Base-by-base conservation (phyloP, 2,113 vertebrate species). In the Pycnonotus jocosus region DNA sequence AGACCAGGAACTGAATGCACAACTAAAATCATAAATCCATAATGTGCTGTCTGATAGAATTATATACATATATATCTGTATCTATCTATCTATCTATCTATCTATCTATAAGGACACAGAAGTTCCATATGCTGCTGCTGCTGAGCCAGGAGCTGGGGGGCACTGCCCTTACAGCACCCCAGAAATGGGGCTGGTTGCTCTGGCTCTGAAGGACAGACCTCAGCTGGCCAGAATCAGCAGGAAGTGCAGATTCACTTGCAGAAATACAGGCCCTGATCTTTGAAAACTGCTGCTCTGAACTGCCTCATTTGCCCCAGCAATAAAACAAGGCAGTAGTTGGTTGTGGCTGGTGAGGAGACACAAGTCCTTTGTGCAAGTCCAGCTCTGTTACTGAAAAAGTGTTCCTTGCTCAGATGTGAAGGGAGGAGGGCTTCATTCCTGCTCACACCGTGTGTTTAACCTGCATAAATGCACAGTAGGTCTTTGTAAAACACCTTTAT, bases 361-460 rank as follows among this genome's bases (percentile, higher is more conserved):
- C 0, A 0, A 87, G 22, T 68, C 31, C 12, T 33, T 10, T 7
- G 2, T 1, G 6, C 23, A 78, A 65, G 30, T 31, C 11, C 28
- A 47, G 27, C n/a, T 85, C 27, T 78, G 20, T 48, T 42, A 65
- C 56, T 57, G n/a, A 19, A 51, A 70, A 88, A 66, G 17, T 16
- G 10, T 66, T 70, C 35, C 11, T 80, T 86, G 65, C 21, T 70
- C 45, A 73, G 76, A 48, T 54, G 33, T 23, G n/a, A 44, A 71
- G 33, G 12, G 27, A 71, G 15, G 5, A 62, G 5, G 17, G 15
- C 48, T 88, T 71, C 35, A 56, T 66, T 71, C 38, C 31, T 2
- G 5, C 16, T 53, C 35, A 3, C 15, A 28, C 33, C 51, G 71
- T 61, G 37, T 70, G 24, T 56, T 86, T 74, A 61, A 74, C 45